A percentile compares a stretch with the other conserved stretches of the same genome.
phyloP scores from a whole-genome alignment of 2,888 invertebrate genomes.

The Carcina quercana region DNA sequence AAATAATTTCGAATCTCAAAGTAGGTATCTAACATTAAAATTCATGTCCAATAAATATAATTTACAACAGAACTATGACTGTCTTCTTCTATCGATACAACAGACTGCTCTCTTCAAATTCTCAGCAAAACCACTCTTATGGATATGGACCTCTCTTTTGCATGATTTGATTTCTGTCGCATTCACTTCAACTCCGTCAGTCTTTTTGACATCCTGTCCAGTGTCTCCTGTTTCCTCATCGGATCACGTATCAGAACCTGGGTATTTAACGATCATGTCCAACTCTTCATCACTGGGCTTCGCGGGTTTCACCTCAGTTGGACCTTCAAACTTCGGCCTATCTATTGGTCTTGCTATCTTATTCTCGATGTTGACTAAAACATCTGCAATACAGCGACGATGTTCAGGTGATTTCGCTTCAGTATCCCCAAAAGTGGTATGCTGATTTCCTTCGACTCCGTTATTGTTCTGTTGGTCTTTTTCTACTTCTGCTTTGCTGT shows the following conservation, averaged over 20 bases:
- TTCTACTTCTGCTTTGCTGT: slow-evolving; percentile 46
- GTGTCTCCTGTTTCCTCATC: slow-evolving; percentile 43
- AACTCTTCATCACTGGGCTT: slow-evolving; percentile 60
- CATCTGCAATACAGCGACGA: slow-evolving; percentile 54
- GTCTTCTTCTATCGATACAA: slow-evolving; percentile 61
- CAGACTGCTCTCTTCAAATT: slow-evolving; percentile 62
- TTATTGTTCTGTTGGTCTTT: slow-evolving; percentile 56
- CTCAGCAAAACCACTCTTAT: slow-evolving; percentile 58
- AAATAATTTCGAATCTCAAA: too few species aligned
- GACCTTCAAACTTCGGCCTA: slow-evolving; percentile 52
- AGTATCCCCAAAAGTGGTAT: slow-evolving; percentile 32
- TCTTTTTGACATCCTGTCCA: slow-evolving; percentile 42
- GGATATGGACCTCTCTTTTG: slow-evolving; percentile 48
- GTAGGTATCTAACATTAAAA: too few species aligned
- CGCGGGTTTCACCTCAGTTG: slow-evolving; percentile 45
- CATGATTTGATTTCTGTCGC: slow-evolving; percentile 32
- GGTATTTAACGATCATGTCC: slow-evolving; percentile 65
- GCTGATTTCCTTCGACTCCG: slow-evolving; percentile 32
- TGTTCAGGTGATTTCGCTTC: slow-evolving; percentile 51
- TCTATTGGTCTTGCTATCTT: slow-evolving; percentile 56
- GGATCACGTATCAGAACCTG: slow-evolving; percentile 71
- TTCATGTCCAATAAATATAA: too few species aligned
- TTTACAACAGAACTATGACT: slow-evolving; percentile 50
- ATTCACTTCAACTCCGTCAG: slow-evolving; percentile 37
- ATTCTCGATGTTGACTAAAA: slow-evolving; percentile 62